Percentiles rank a stretch among this genome's conserved stretches.
Evolutionary conservation across 2,797 vertebrate species (phyloP).

Genomic region (Tapirus indicus): DNA sequence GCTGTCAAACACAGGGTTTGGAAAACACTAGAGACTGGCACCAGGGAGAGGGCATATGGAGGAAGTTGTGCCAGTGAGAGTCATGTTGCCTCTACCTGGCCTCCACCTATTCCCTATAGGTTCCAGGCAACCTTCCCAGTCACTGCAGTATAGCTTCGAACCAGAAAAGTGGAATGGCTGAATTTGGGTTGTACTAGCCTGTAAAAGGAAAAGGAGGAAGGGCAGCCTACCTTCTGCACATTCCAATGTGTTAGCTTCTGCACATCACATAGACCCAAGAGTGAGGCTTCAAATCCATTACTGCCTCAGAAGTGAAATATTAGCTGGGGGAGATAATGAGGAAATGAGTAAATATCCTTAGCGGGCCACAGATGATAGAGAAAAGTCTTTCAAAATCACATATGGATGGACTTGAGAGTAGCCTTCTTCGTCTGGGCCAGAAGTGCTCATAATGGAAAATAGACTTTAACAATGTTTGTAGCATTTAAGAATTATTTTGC

Average conservation of each 20-base stretch:
- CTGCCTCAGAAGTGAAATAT: conserved; percentile 34
- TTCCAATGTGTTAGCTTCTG: neutral
- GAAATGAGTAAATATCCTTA: conserved; percentile 46
- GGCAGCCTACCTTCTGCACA: neutral
- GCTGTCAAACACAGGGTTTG: conserved; percentile 17
- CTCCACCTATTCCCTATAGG: neutral
- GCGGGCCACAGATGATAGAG: neutral
- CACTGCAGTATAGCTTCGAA: neutral
- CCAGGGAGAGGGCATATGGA: neutral
- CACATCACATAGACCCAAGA: neutral
- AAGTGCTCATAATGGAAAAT: conserved; percentile 59
- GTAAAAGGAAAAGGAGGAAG: neutral
- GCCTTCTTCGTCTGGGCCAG: neutral
- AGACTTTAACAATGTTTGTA: conserved; percentile 59
- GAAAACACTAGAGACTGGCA: neutral
- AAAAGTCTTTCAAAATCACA: conserved; percentile 61
- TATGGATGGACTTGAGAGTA: conserved; percentile 33
- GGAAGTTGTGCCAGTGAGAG: neutral
- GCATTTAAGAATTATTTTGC: conserved; percentile 62
- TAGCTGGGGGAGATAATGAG: neutral
- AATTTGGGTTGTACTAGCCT: neutral
- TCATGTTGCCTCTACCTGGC: neutral
- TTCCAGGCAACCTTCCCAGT: conserved; percentile 30
- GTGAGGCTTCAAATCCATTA: neutral
- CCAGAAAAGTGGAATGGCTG: neutral